Conservation (phyloP, 2,888 invertebrate genomes). For the Pteria penguin region DNA sequence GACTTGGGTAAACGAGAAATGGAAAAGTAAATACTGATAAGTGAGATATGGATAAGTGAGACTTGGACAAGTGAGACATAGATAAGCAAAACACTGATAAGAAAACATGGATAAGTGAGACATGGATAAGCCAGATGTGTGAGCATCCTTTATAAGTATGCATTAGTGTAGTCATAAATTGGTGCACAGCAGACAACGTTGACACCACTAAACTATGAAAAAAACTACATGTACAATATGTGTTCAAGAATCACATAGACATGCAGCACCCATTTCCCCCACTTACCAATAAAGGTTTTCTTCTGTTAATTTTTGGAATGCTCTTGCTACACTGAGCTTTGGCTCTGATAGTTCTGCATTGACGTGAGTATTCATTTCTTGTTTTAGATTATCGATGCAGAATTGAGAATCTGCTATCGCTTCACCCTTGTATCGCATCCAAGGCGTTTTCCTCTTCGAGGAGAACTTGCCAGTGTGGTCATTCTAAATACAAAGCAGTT, state of each 20-base stretch:
- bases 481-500: conserved; percentile 67
- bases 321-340: conserved; percentile 73
- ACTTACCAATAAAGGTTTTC: conserved; percentile 79
- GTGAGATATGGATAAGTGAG: no score
- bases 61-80: no score
- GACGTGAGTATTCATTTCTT: conserved; percentile 69
- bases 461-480: conserved; percentile 75
- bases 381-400: conserved; percentile 77
- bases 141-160: no score
- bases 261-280: neutral
- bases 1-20: no score
- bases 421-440: conserved; percentile 78
- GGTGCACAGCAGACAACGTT: no score
- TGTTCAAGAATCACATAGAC: neutral
- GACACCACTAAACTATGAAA: no score
- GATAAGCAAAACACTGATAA: no score
- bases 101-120: no score
- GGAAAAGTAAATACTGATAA: no score
- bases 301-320: conserved; percentile 78
- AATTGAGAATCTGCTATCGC: conserved; percentile 79
- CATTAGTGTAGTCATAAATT: no score
- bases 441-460: conserved; percentile 79
- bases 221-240: no score
- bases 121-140: no score
- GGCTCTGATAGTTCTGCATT: conserved; percentile 67